These are phyloP conservation scores for Caiman crocodilus DNA, from an alignment of 2,797 vertebrate genomes.

Conservation along the genomic window DNA sequence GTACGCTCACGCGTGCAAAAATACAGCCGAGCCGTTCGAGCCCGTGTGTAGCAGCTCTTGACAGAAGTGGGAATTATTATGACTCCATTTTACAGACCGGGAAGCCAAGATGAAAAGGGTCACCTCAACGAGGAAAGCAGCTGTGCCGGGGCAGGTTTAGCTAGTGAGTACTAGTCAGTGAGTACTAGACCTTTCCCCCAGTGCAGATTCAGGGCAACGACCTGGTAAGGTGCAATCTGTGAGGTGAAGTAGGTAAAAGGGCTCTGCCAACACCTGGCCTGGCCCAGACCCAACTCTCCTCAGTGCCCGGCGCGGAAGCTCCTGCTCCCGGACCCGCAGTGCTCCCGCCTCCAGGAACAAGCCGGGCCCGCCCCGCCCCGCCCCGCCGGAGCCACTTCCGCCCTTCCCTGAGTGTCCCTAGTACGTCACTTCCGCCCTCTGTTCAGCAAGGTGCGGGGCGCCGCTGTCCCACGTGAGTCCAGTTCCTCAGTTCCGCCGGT, in stretches of 20 bases:
- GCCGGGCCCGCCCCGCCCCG: background rate
- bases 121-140: background rate
- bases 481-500: too few relatives aligned
- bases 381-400: background rate
- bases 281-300: background rate
- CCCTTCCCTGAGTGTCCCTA: background rate
- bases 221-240: background rate
- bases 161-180: background rate
- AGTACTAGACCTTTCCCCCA: background rate
- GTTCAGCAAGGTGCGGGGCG: background rate
- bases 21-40: background rate
- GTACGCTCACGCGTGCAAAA: background rate
- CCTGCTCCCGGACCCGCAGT: constrained; percentile 77
- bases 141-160: background rate
- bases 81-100: background rate
- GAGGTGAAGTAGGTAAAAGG: background rate
- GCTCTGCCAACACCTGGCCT: background rate
- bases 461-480: background rate
- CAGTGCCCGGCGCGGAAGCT: background rate
- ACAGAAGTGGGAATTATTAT: background rate
- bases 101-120: background rate
- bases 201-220: background rate
- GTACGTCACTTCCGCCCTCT: background rate
- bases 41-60: background rate
- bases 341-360: constrained; percentile 80